Percentiles rank a stretch among this genome's conserved stretches.
Evolutionary conservation across 2,797 vertebrate species (phyloP).

Genomic region (Sparus aurata): DNA sequence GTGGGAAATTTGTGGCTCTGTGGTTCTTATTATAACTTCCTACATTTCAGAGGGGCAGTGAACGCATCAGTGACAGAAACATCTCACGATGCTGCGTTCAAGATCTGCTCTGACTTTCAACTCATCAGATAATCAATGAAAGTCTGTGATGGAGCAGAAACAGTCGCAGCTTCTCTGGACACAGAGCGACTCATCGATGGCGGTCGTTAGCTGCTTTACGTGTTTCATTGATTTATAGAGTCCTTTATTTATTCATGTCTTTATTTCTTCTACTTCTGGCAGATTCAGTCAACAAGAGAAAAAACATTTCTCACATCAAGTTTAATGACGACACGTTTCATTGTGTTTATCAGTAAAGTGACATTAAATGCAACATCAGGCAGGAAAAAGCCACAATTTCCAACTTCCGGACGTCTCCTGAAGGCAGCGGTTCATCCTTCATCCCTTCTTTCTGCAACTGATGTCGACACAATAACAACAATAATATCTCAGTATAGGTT

Average conservation of each 20-base stretch:
- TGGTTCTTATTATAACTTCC: neutral
- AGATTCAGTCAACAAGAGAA: too few species aligned
- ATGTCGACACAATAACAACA: neutral
- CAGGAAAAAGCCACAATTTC: slow-evolving; percentile 12
- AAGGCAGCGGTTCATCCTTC: slow-evolving; percentile 20
- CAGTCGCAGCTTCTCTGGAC: too few species aligned
- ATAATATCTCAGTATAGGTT: slow-evolving; percentile 15
- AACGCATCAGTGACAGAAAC: slow-evolving; percentile 4
- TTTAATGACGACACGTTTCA: too few species aligned
- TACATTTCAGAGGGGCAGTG: neutral
- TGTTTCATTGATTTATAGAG: too few species aligned
- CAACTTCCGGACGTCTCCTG: slow-evolving; percentile 10
- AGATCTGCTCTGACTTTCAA: neutral
- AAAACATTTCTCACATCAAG: too few species aligned
- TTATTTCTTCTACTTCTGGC: too few species aligned
- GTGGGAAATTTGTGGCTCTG: neutral
- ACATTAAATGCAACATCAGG: neutral
- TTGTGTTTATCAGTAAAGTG: neutral
- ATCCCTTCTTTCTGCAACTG: neutral
- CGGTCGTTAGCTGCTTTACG: too few species aligned
- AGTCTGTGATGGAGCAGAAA: too few species aligned
- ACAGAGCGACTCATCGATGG: too few species aligned
- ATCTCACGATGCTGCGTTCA: neutral
- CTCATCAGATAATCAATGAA: too few species aligned
- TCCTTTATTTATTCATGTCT: too few species aligned